phyloP scores from a whole-genome alignment of 2,888 invertebrate genomes.

The Julus scanicus region DNA sequence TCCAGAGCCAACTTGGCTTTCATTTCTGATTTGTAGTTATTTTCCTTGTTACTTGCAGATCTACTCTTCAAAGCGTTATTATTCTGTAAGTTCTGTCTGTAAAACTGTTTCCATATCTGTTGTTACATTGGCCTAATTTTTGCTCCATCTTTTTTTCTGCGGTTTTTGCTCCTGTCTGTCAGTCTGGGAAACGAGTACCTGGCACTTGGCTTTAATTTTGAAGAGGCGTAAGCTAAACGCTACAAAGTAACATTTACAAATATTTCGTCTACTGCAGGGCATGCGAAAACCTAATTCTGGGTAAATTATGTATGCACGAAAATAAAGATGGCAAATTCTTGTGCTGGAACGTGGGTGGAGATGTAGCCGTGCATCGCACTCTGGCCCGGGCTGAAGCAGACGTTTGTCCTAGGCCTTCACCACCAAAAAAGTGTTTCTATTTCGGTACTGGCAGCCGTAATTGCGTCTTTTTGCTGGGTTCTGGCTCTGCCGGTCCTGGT shows the following conservation, averaged over 20 bases:
- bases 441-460: neutral
- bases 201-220: neutral
- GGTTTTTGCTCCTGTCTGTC: too few species aligned
- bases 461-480: neutral
- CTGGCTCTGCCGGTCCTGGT: neutral
- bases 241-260: neutral
- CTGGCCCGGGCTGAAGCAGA: neutral
- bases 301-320: neutral
- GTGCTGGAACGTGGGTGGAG: neutral
- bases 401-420: conserved; percentile 4
- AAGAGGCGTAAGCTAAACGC: neutral
- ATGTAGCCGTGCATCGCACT: neutral
- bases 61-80: too few species aligned
- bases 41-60: too few species aligned
- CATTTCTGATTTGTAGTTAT: too few species aligned
- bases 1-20: too few species aligned
- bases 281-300: neutral
- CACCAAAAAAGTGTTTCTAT: neutral
- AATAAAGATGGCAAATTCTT: neutral
- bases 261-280: neutral
- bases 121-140: too few species aligned
- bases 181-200: neutral
- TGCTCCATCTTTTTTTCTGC: too few species aligned
- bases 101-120: too few species aligned
- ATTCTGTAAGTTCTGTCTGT: too few species aligned